Base-by-base conservation (phyloP, 2,888 invertebrate genomes). In the Campopleginae sp. region DNA sequence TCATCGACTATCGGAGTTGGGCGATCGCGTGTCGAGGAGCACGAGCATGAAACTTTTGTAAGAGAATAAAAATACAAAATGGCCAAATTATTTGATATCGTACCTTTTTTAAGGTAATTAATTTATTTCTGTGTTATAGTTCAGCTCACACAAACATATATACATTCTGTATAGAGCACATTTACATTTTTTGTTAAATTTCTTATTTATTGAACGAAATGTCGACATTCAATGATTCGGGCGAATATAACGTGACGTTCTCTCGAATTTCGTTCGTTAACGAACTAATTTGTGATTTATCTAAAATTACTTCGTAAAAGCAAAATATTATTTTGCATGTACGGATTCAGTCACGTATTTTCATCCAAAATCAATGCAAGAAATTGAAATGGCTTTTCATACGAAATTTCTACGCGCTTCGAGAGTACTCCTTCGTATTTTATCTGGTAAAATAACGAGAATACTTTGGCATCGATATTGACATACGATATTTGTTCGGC, bases 61-160 rank as follows among this genome's bases (percentile, higher is more conserved):
- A 27, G 54, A n/a, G 54, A 23, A 54, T n/a, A n/a, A 14, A 46
- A 54, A 23, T 54, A 3, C 23, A 14, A 33, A 71, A 51, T 38
- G 8, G 14, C 42, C 14, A 14, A 58, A 10, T 42, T 54, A 17
- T 14, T 58, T 42, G 38, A 79, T 79, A 38, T 71, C 71, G 71
- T 19, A 48, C 71, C 61, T 61, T 72, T 58, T 85, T 90, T 89
- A 93, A 92, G 92, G 92, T 91, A 92, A 90, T 92, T 88, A 87
- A 89, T 92, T 92, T 92, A 91, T 92, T 91, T 89, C 51, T 10
- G 88, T 82, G 86, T 89, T 80, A 88, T 90, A 89, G 87, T 87
- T 87, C 89, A 92, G 88, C 88, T 90, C 92, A 93, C 92, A 92
- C 90, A 88, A 92, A 91, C 92, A 92, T 92, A 90, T 92, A 89